A percentile compares a stretch with the other conserved stretches of the same genome.
Evolutionary conservation across 2,113 vertebrate species (phyloP).

Genomic region (Jaculus jaculus): DNA sequence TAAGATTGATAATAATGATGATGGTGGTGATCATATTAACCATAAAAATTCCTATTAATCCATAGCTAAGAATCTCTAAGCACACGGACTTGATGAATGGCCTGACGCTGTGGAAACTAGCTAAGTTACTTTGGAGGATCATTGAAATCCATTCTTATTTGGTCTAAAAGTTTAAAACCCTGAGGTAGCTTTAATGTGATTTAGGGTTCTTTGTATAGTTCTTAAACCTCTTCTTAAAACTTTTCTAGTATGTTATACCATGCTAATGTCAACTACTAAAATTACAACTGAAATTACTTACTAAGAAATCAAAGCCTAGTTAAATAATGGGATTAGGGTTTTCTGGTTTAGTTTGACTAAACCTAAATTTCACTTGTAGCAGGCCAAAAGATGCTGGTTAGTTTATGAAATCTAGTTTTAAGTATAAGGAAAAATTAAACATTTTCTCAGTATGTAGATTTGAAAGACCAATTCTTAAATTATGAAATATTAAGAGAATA

Average conservation of each 20-base stretch:
- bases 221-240: conserved; percentile 46
- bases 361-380: conserved; percentile 37
- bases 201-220: not conserved
- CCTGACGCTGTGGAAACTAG: not conserved
- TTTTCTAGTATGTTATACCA: not conserved
- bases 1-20: not conserved
- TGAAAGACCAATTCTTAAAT: conserved; percentile 21
- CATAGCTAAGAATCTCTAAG: not conserved
- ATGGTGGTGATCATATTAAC: not conserved
- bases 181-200: not conserved
- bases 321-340: conserved; percentile 45
- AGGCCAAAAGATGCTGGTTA: conserved; percentile 21
- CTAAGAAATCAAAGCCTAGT: conserved; percentile 22
- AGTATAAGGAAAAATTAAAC: conserved; percentile 14
- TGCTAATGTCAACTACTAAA: conserved; percentile 49
- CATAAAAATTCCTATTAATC: not conserved
- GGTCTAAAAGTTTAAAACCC: conserved; percentile 24
- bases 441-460: not conserved
- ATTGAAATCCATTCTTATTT: conserved; percentile 41
- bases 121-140: not conserved
- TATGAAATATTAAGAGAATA: conserved; percentile 44
- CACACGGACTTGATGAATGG: not conserved
- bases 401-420: conserved; percentile 39
- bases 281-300: conserved; percentile 24
- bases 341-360: conserved; percentile 16